phyloP scores from a whole-genome alignment of 2,113 vertebrate genomes.

The Cheirogaleus medius region DNA sequence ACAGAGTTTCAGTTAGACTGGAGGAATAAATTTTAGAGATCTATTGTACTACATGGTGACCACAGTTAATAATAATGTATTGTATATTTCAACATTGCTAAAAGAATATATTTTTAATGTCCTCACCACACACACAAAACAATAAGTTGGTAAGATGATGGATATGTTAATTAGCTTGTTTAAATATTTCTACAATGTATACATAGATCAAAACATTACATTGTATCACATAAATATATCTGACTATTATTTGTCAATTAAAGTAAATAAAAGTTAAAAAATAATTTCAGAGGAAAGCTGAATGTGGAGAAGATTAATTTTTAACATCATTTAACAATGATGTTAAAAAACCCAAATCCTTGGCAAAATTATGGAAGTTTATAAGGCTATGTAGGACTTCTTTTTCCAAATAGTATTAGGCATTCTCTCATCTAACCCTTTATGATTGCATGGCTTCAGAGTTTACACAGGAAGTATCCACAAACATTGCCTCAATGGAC shows the following conservation, averaged over 20 bases:
- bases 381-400: not conserved
- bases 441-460: not conserved
- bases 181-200: not conserved
- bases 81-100: not conserved
- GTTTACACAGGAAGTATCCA: not conserved
- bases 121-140: not conserved
- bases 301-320: not conserved
- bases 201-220: not conserved
- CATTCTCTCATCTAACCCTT: not conserved
- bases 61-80: not conserved
- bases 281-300: not conserved
- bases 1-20: no score
- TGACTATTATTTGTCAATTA: not conserved
- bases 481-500: not conserved
- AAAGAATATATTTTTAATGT: not conserved
- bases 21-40: no score
- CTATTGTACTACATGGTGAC: no score
- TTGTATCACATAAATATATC: not conserved
- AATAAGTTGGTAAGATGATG: not conserved
- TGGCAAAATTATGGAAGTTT: not conserved
- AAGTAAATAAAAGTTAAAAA: not conserved
- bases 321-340: no score
- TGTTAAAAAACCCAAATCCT: not conserved
- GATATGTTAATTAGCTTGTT: not conserved
- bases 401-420: not conserved